Conservation (phyloP, 2,113 vertebrate species). For the Centropus bengalensis region DNA sequence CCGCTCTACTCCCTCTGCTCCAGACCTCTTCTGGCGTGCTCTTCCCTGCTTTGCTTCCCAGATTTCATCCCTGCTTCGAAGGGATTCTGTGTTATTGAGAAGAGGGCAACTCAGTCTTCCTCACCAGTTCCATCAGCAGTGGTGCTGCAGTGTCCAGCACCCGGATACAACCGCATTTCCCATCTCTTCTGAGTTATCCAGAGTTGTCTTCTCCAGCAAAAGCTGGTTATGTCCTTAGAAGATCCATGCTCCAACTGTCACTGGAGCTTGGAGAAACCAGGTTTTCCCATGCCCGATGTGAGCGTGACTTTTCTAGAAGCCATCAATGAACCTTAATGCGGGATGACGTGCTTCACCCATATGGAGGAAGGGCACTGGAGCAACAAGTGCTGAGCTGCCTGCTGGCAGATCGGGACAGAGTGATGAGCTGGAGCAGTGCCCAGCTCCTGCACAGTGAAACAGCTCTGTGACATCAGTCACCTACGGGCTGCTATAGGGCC, state of each 20-base stretch:
- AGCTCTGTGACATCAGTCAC: background rate
- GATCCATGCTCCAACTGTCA: too few species aligned
- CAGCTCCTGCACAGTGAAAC: accelerated
- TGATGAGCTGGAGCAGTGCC: background rate
- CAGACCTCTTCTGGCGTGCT: accelerated
- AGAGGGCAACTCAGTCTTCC: background rate
- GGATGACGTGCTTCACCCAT: background rate
- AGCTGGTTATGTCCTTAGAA: background rate
- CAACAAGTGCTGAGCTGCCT: background rate
- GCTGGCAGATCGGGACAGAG: background rate
- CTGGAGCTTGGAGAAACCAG: background rate
- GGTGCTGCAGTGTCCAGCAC: accelerated
- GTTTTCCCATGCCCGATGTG: too few species aligned
- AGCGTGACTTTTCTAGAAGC: background rate
- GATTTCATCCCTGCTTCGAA: background rate
- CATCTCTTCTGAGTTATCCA: accelerated
- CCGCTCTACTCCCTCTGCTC: background rate
- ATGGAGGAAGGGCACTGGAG: background rate
- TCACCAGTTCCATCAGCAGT: background rate
- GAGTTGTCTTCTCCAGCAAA: background rate
- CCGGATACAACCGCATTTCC: accelerated
- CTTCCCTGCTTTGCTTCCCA: background rate
- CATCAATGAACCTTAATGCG: too few species aligned
- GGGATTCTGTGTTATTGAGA: accelerated
- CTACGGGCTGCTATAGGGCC: background rate